These are phyloP conservation scores for Alviniconcha marisindica DNA, from an alignment of 1,140 invertebrate genomes.

Conservation along the genomic window DNA sequence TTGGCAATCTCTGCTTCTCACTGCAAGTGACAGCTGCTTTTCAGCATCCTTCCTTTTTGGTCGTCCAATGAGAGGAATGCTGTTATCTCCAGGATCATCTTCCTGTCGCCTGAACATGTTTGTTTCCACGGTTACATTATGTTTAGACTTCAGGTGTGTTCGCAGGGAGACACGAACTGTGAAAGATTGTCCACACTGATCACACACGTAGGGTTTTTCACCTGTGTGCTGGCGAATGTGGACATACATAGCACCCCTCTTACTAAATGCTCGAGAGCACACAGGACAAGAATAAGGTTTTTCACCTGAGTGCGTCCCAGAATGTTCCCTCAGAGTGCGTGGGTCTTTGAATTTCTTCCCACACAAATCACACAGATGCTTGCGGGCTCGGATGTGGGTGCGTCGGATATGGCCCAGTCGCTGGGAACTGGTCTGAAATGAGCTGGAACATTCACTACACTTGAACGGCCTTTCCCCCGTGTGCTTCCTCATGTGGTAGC, in stretches of 20 bases:
- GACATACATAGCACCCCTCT: constrained; percentile 19
- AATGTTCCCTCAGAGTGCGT: neutral
- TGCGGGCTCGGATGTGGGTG: neutral
- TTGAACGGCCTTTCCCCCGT: constrained; percentile 31
- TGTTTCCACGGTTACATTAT: neutral
- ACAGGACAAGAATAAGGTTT: constrained; percentile 11
- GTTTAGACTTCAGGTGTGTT: constrained; percentile 11
- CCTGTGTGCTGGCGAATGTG: constrained; percentile 73
- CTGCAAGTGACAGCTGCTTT: neutral
- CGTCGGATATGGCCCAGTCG: neutral
- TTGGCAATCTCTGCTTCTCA: neutral
- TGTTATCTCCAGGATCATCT: neutral
- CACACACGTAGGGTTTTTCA: constrained; percentile 69
- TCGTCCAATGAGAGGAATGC: neutral
- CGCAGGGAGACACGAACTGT: constrained; percentile 21
- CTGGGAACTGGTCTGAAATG: neutral
- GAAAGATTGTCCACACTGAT: constrained; percentile 24
- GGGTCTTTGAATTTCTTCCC: constrained; percentile 19
- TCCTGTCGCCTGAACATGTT: neutral
- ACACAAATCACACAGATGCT: constrained; percentile 17
- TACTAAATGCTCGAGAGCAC: constrained; percentile 11
- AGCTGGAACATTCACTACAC: constrained; percentile 3
- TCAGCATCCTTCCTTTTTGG: neutral
- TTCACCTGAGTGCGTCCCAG: constrained; percentile 20
- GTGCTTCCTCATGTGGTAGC: constrained; percentile 2